phyloP scores from a whole-genome alignment of 1,140 invertebrate species.

The Sitobion miscanthi region DNA sequence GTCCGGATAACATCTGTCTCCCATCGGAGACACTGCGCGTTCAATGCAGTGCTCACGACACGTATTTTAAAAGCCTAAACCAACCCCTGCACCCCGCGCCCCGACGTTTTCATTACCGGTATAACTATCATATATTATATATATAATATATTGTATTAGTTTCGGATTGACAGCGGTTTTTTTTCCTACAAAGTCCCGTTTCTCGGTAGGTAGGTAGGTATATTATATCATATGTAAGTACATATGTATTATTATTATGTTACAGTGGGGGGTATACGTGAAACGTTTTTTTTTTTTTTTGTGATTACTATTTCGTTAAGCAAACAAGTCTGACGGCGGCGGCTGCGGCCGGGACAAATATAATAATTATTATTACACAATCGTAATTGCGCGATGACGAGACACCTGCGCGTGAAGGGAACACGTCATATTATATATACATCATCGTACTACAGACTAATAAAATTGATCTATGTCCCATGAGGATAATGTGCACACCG shows the following conservation, averaged over 20 bases:
- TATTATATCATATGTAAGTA: not conserved
- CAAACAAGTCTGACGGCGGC: not conserved
- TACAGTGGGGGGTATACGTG: not conserved
- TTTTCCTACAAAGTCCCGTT: not conserved
- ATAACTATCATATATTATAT: not conserved
- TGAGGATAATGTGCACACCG: not conserved
- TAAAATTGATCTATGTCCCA: not conserved
- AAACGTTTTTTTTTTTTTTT: not conserved
- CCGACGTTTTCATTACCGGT: not conserved
- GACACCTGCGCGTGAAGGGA: not conserved
- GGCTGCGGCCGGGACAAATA: not conserved
- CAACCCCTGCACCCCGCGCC: not conserved
- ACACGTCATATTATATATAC: not conserved
- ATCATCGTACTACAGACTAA: not conserved
- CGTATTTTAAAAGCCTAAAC: conserved; percentile 30
- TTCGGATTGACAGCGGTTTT: conserved; percentile 28
- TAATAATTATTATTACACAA: not conserved
- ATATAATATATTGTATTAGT: conserved; percentile 8
- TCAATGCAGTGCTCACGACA: not conserved
- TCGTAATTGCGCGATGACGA: not conserved
- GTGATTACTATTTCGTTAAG: conserved; percentile 2
- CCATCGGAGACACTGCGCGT: conserved; percentile 30
- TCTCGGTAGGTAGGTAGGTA: not conserved
- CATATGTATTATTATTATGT: not conserved
- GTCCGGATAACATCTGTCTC: conserved; percentile 34